Base-by-base conservation (phyloP, 2,797 vertebrate genomes). In the Chelidonichthys spinosus region DNA sequence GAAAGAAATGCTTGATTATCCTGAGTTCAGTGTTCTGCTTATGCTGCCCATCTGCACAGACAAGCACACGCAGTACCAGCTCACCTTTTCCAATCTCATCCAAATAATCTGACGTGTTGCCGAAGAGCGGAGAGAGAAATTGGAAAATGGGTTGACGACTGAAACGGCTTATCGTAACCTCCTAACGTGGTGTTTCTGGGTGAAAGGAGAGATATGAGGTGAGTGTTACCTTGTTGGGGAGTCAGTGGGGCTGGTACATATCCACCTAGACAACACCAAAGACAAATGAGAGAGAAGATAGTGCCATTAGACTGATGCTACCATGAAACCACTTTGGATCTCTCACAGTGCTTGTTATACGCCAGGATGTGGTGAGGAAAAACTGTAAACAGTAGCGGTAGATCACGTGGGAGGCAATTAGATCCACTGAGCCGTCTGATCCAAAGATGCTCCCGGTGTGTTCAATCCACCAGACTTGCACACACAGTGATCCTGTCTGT, bases 181-280 rank as follows among this genome's bases (percentile, higher is more conserved):
- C 4, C 39, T 35, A 36, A 46, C 9, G n/a, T 40, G 11, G 15
- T 61, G 2, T 15, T 14, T 71, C 39, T 40, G 4, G 17, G 42
- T 62, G 52, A 36, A 32, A 9, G 25, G 9, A 50, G 39, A 60
- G 55, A 42, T 43, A 50, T 71, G 59, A 74, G 2, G 33, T 42
- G 35, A 7, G 17, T 18, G 33, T 79, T 56, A 95, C 94, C 95
- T 95, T 95, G 94, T 65, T 95, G 94, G 72, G 92, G 92, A 83
- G 94, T 92, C 83, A 95, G 86, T 25, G 85, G 89, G 52, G 93
- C 92, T 4, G 90, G 87, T 7, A 88, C 92, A 50, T 93, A 95
- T 87, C 89, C 93, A 85, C 90, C 92, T 93, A 52, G 15, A 88
- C 37, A 70, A 65, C 59, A 90, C 33, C 52, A 85, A 42, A 86